Evolutionary conservation across 2,797 vertebrate genomes (phyloP), one percentile per base, ranked within the genome.

Genomic region (Graptemys geographica): DNA sequence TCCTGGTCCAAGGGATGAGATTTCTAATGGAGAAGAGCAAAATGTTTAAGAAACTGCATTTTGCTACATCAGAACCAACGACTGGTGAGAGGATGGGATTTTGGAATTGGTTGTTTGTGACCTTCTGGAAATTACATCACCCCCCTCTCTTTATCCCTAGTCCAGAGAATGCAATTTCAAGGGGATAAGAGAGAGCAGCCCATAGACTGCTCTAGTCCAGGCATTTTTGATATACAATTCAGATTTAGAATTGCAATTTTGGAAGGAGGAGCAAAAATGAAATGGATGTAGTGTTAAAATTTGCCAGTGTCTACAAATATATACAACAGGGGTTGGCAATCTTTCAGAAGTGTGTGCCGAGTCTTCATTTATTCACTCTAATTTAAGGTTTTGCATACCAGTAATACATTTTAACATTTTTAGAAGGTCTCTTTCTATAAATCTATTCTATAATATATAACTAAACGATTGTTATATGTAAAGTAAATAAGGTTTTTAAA

Each of bases 111-210:
- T 7, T 37, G 1, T 18, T 52, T 25, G 41, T 37, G 51, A 1
- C 25, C 44, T 51, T 59, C 2, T 2, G 9, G 52, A 15, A 10
- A 6, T 7, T 3, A 0, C 2, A 0, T 6, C 62, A 72, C n/a
- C 19, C 41, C 5, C 19, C n/a, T 41, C 79, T 25, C 25, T 1
- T 79, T 13, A 0, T 2, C 47, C 10, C 52, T 6, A 37, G 0
- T 2, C 3, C 0, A 41, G 23, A 47, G 51, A 56, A 44, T 7
- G 81, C 81, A 2, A 78, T 4, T 52, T 52, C 49, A 62, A 57
- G 41, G 47, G 79, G 37, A 69, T 11, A 28, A 33, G 11, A n/a
- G 12, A 49, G 44, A 1, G 11, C 47, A 13, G 3, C 69, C 69
- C 12, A 2, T 7, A 19, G 49, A 5, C 33, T 44, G 69, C 49